These are phyloP conservation scores for Silurus aristotelis DNA, from an alignment of 2,797 vertebrate species.

Conservation along the genomic window DNA sequence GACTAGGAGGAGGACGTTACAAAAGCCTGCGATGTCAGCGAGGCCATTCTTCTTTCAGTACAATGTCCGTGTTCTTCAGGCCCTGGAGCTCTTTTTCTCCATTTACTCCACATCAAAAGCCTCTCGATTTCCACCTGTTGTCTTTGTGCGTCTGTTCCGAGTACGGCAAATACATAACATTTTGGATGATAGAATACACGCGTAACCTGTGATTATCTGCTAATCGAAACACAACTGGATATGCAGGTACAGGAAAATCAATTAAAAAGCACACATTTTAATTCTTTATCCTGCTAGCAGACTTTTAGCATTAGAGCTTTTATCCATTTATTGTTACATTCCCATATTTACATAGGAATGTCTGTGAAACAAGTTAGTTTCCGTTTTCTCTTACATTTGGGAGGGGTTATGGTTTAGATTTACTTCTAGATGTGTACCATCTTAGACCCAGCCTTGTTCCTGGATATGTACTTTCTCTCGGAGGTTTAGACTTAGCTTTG, in stretches of 20 bases:
- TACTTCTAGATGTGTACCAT: too few species aligned
- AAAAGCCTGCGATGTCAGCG: conserved; percentile 35
- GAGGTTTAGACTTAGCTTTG: too few species aligned
- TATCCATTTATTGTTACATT: too few species aligned
- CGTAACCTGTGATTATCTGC: not conserved
- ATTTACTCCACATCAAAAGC: conserved; percentile 10
- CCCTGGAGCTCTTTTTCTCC: conserved; percentile 13
- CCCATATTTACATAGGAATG: too few species aligned
- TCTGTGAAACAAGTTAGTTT: not conserved
- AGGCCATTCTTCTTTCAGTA: conserved; percentile 29
- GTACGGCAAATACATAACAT: conserved; percentile 8
- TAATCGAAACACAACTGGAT: not conserved
- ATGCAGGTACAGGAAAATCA: not conserved
- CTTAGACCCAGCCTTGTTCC: too few species aligned
- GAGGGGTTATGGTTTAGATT: too few species aligned
- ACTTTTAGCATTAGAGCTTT: too few species aligned
- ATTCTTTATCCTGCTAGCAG: not conserved
- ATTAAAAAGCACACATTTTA: not conserved
- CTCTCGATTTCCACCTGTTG: conserved; percentile 28
- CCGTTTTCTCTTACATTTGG: not conserved
- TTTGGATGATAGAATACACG: not conserved
- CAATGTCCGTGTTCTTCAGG: conserved; percentile 12
- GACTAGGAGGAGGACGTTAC: conserved; percentile 22
- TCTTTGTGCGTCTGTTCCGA: conserved; percentile 17
- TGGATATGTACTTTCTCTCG: too few species aligned